Evolutionary conservation across 2,797 vertebrate species (phyloP), one percentile per base, ranked within the genome.

Genomic region (Cuculus canorus): DNA sequence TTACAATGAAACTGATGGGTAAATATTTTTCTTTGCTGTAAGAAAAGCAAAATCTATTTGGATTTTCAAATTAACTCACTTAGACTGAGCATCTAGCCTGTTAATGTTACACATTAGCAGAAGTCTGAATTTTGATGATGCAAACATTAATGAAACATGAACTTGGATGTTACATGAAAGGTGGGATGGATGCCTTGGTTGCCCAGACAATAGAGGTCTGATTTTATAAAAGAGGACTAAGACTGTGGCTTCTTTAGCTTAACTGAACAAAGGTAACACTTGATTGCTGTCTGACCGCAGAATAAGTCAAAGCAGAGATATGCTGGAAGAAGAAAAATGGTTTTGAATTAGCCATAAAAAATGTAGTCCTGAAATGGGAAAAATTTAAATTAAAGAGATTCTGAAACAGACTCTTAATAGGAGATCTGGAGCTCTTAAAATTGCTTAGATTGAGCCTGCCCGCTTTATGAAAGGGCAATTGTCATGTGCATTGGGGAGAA

Each of bases 71-170:
- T n/a, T 56, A 70, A 77, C 64, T 89, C 19, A 27, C 5, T 76
- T 53, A 43, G 18, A 41, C 9, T 24, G 2, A 93, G 19, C 23
- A 35, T 53, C 79, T 43, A 8, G 41, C 57, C 37, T 77, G n/a
- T 66, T 84, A 60, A 25, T 39, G 39, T 47, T 70, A 69, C 27
- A 52, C 32, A 23, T 52, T 21, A 59, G 37, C 32, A 90, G 71
- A 66, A 82, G 33, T 56, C 53, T 90, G 90, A 86, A 84, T 88
- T 92, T 92, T 93, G 90, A 95, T 86, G 80, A 88, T 53, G 28
- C 24, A 88, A 70, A 64, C 80, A 96, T 97, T 68, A 95, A 92
- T 77, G 87, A 91, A 96, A 95, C 90, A 94, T 92, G 94, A 96
- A 88, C 60, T 56, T 60, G 28, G 64, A 71, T 57, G 70, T 68